These are phyloP conservation scores for Euspilapteryx auroguttella DNA, from an alignment of 2,888 invertebrate species.

Conservation along the genomic window DNA sequence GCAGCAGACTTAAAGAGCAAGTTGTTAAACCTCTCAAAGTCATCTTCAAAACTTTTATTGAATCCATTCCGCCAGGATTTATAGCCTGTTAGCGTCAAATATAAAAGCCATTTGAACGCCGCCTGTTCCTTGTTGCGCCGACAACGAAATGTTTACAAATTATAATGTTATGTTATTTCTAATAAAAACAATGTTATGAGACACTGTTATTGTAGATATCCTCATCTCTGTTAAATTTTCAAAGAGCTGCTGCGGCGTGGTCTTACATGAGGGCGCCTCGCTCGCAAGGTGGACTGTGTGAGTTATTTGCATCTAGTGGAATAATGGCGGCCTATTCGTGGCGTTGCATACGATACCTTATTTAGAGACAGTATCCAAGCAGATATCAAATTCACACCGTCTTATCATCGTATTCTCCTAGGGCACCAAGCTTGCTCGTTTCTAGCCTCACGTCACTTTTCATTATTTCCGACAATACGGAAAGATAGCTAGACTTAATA, in stretches of 20 bases:
- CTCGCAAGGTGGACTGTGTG: too few species aligned
- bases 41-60: slow-evolving; percentile 26
- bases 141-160: slow-evolving; percentile 23
- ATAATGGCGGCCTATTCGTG: not conserved
- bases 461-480: too few species aligned
- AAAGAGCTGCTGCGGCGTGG: too few species aligned
- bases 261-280: too few species aligned
- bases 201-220: too few species aligned
- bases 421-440: too few species aligned
- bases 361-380: slow-evolving; percentile 21
- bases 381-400: too few species aligned
- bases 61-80: slow-evolving; percentile 27
- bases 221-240: too few species aligned
- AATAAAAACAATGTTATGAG: too few species aligned
- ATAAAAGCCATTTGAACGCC: slow-evolving; percentile 22
- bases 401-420: slow-evolving; percentile 31
- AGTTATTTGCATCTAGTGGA: not conserved
- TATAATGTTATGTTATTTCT: too few species aligned
- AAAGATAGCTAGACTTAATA: too few species aligned
- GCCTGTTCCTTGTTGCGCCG: slow-evolving; percentile 13
- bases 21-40: slow-evolving; percentile 8
- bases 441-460: slow-evolving; percentile 14
- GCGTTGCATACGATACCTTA: slow-evolving; percentile 9
- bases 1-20: too few species aligned
- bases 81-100: slow-evolving; percentile 27